A percentile compares a stretch with the other conserved stretches of the same genome.
Evolutionary conservation across 2,113 vertebrate species (phyloP).

Genomic region (Nerophis lumbriciformis): DNA sequence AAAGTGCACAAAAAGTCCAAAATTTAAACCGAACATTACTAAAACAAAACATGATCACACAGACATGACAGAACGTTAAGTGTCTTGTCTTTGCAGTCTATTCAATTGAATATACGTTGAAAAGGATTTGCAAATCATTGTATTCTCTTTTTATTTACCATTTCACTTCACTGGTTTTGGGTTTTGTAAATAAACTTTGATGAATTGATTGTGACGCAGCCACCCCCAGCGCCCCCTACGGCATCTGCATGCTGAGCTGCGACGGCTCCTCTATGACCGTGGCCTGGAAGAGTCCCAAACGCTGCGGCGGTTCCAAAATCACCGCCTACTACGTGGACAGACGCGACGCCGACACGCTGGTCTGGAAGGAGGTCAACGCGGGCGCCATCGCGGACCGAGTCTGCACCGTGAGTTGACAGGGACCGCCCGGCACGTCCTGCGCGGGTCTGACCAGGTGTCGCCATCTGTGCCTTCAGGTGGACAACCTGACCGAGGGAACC

Average conservation of each 20-base stretch:
- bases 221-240: slow-evolving; percentile 83
- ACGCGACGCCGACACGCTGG: slow-evolving; percentile 72
- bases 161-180: too few species aligned
- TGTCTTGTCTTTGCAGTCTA: too few species aligned
- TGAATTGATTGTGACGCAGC: slow-evolving; percentile 65
- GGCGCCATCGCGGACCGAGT: slow-evolving; percentile 64
- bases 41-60: too few species aligned
- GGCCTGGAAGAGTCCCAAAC: slow-evolving; percentile 87
- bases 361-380: slow-evolving; percentile 88
- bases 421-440: too few species aligned
- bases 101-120: too few species aligned
- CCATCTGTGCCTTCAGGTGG: slow-evolving; percentile 70
- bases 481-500: slow-evolving; percentile 77
- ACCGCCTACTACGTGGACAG: slow-evolving; percentile 88
- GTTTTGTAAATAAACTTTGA: too few species aligned
- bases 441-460: not conserved
- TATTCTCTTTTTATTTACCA: too few species aligned
- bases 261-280: slow-evolving; percentile 88
- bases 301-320: slow-evolving; percentile 83
- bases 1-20: too few species aligned
- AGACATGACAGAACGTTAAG: too few species aligned
- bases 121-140: too few species aligned
- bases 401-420: slow-evolving; percentile 71
- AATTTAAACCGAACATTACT: too few species aligned
- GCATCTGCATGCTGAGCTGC: slow-evolving; percentile 84